Conservation (phyloP, 1,140 invertebrate genomes). For the Trachymyrmex cornetzi region DNA sequence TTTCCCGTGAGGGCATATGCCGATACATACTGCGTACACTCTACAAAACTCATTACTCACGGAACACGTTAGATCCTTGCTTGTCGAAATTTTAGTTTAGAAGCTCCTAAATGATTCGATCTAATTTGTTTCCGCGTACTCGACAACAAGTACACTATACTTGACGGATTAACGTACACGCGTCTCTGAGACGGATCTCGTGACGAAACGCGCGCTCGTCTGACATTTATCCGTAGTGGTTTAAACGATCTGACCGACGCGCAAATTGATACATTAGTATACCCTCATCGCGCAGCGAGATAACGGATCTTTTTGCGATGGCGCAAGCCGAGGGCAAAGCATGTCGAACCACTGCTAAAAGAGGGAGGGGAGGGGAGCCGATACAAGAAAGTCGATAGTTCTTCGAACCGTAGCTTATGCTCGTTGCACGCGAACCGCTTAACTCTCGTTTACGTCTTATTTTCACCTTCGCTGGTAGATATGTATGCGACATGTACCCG, state of each 20-base stretch:
- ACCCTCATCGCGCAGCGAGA: constrained; percentile 33
- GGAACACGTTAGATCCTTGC: background rate
- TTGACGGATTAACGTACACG: background rate
- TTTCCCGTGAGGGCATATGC: constrained; percentile 18
- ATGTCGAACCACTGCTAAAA: background rate
- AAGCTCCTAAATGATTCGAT: background rate
- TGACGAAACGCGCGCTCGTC: constrained; percentile 1
- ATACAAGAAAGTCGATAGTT: constrained; percentile 62
- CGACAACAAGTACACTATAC: background rate
- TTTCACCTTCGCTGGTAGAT: constrained; percentile 31
- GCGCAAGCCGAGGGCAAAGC: constrained; percentile 35
- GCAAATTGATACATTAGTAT: constrained; percentile 73
- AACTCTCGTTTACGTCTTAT: constrained; percentile 61
- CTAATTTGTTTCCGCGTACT: background rate
- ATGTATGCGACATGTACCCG: background rate
- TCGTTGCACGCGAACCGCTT: constrained; percentile 50
- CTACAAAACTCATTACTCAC: constrained; percentile 27
- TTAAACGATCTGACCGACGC: constrained; percentile 68
- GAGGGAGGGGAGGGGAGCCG: background rate
- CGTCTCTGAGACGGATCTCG: background rate
- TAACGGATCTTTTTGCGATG: constrained; percentile 66
- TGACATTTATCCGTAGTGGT: constrained; percentile 65
- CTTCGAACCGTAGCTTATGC: constrained; percentile 6
- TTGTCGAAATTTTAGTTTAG: constrained; percentile 4
- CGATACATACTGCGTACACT: constrained; percentile 12